Evolutionary conservation across 2,888 invertebrate genomes (phyloP), one percentile per base, ranked within the genome.

Genomic region (Zeuzera pyrina): DNA sequence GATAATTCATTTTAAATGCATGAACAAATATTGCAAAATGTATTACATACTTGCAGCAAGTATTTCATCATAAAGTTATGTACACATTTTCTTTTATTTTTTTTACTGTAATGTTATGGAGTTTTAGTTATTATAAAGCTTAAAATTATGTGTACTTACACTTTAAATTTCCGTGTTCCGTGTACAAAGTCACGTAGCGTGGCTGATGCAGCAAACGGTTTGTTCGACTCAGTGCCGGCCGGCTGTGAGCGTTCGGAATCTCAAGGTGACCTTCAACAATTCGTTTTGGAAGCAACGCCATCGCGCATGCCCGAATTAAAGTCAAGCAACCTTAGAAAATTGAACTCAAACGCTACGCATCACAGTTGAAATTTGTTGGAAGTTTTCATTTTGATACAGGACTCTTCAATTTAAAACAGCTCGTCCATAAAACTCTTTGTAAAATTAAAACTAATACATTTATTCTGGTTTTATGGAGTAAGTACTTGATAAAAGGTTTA

Each of bases 221-320:
- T 27, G 16, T 29, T 8, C 27, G 15, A n/a, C 27, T 33, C 32
- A 24, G 30, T 23, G 39, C 35, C 35, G 42, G 45, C 47, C 37
- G 42, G 45, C 47, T 38, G 45, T 34, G 3, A 10, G 25, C 35
- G 31, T 38, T 43, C 30, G 35, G 34, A 30, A 28, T 45, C 42
- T 61, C 68, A 77, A 78, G 78, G 78, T 79, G 72, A 79, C 79
- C 78, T 78, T 76, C 67, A 66, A 49, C 51, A 48, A 39, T 49
- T 54, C 52, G 48, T 62, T 70, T 70, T 60, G 63, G 63, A 62
- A 49, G 58, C 60, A 52, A 51, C 61, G 54, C 49, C 56, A 64
- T 50, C 51, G 73, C 77, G 78, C 78, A 79, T 74, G 77, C 61
- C 54, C 69, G 48, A 61, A 63, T 59, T 43, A 47, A 51, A 47